Base-by-base conservation (phyloP, 2,888 invertebrate species). In the Platypus cylindrus region DNA sequence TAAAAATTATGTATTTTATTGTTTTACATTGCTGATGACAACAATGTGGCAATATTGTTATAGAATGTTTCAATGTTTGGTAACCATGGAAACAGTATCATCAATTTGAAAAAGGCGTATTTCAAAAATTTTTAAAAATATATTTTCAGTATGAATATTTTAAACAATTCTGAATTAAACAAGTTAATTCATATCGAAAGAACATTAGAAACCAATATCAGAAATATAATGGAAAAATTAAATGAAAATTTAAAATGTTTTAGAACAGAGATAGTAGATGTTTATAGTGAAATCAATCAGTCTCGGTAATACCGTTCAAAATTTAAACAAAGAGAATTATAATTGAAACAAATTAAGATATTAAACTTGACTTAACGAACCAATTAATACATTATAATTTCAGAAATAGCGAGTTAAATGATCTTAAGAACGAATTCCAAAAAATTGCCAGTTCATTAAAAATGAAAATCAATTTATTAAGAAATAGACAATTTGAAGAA, bases 391-490 rank as follows among this genome's bases (percentile, higher is more conserved):
- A n/a, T n/a, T n/a, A n/a, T n/a, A n/a, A n/a, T n/a, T n/a, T n/a
- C n/a, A n/a, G n/a, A n/a, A n/a, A n/a, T 18, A 36, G 42, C 27
- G 46, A 48, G 32, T 35, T 32, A 30, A 32, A 42, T 29, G 17
- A 31, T 14, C 17, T 52, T 2, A 39, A 45, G 18, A 37, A 24
- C 13, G 45, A 45, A 26, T 40, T 48, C 12, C 34, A 37, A 33
- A 40, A 46, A 17, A 46, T 50, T 13, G 27, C 45, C 1, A 28
- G 32, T 13, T 43, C 45, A 2, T 34, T 53, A 22, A 41, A 45
- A 25, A 37, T 34, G 23, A 50, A 50, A 31, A 45, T 44, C 8
- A 24, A 42, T 3, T 40, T 49, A 25, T 33, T 50, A 27, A 40
- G 36, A 26, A 32, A 46, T n/a, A 44, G 48, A n/a, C 45, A 45